Evolutionary conservation across 2,888 invertebrate genomes (phyloP).

Genomic region (Calliphora vomitoria): DNA sequence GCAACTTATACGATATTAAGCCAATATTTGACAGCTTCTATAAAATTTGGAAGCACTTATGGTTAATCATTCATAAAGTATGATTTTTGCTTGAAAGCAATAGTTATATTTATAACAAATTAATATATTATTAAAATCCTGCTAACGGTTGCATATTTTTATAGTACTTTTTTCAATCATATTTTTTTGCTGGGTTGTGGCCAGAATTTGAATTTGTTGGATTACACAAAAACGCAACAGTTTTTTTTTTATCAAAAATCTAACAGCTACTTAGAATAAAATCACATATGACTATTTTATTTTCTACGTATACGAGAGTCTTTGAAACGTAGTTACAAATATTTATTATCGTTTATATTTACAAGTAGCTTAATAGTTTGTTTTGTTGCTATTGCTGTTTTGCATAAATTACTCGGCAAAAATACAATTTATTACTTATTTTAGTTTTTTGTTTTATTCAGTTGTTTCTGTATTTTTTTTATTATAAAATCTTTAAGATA

Average conservation of each 20-base stretch:
- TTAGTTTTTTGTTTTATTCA: conserved; percentile 41
- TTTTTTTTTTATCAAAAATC: conserved; percentile 49
- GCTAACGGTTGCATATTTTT: too few species aligned
- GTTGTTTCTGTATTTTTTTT: conserved; percentile 41
- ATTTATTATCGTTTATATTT: conserved; percentile 37
- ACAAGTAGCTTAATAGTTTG: conserved; percentile 48
- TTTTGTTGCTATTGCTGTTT: conserved; percentile 43
- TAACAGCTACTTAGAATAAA: conserved; percentile 32
- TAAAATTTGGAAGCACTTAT: too few species aligned
- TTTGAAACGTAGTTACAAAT: conserved; percentile 51
- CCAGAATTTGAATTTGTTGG: conserved; percentile 39
- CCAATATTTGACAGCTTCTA: too few species aligned
- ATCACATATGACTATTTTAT: conserved; percentile 39
- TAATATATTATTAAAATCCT: too few species aligned
- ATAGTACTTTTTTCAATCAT: too few species aligned
- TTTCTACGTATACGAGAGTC: neutral
- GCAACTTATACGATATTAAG: too few species aligned
- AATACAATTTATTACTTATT: conserved; percentile 63
- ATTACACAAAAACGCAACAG: conserved; percentile 22
- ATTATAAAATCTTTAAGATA: conserved; percentile 67
- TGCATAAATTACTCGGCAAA: conserved; percentile 69
- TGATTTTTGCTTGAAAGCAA: too few species aligned
- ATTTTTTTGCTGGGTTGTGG: neutral
- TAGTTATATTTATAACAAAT: too few species aligned
- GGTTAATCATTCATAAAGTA: too few species aligned